Percentiles rank a stretch among this genome's conserved stretches.
Evolutionary conservation across 2,888 invertebrate species (phyloP).

Genomic region (Blastobasis adustella): DNA sequence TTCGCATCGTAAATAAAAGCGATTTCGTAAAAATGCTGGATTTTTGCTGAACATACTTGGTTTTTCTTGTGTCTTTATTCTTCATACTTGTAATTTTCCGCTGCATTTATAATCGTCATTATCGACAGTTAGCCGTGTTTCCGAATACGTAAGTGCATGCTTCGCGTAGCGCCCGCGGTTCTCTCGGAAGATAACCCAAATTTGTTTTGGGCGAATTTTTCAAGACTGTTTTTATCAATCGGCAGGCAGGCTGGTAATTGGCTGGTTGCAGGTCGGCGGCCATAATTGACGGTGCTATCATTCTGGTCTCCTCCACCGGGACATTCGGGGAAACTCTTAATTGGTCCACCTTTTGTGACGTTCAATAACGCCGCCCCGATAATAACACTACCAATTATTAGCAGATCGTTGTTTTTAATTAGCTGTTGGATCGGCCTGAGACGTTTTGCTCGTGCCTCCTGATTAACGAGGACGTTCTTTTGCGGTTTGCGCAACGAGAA

Average conservation of each 20-base stretch:
- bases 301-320: slow-evolving; percentile 62
- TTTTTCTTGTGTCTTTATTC: slow-evolving; percentile 34
- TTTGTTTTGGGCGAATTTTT: slow-evolving; percentile 62
- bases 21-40: slow-evolving; percentile 50
- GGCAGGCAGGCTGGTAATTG: slow-evolving; percentile 60
- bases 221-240: slow-evolving; percentile 68
- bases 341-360: slow-evolving; percentile 70
- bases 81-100: slow-evolving; percentile 11
- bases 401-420: slow-evolving; percentile 64
- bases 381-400: slow-evolving; percentile 65
- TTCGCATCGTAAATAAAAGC: slow-evolving; percentile 50
- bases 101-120: slow-evolving; percentile 45
- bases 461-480: slow-evolving; percentile 8
- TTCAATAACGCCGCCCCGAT: slow-evolving; percentile 65
- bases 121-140: slow-evolving; percentile 40
- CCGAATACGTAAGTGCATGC: slow-evolving; percentile 41
- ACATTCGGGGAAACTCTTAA: slow-evolving; percentile 72
- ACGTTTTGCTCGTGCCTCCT: slow-evolving; percentile 21
- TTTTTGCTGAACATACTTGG: slow-evolving; percentile 31
- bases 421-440: slow-evolving; percentile 36
- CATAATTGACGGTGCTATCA: slow-evolving; percentile 70
- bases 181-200: slow-evolving; percentile 54
- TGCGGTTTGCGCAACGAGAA: slow-evolving; percentile 8
- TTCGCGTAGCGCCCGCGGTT: slow-evolving; percentile 39
- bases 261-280: slow-evolving; percentile 48